These are phyloP conservation scores for Keiferia lycopersicella DNA, from an alignment of 2,888 invertebrate genomes.

Conservation along the genomic window DNA sequence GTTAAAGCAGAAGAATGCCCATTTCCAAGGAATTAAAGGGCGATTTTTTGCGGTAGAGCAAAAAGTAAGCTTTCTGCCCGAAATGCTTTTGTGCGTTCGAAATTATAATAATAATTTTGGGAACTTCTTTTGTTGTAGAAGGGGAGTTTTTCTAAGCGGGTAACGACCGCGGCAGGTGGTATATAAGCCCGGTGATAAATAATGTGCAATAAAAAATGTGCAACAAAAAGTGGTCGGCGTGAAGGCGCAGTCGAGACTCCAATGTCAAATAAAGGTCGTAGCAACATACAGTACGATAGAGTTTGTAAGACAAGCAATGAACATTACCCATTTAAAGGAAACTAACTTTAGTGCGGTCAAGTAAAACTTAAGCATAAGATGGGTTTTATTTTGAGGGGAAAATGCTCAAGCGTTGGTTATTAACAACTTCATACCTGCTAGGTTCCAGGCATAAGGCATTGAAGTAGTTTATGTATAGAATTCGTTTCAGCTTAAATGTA, in stretches of 20 bases:
- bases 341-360: constrained; percentile 27
- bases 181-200: constrained; percentile 66
- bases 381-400: neutral
- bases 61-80: constrained; percentile 64
- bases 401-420: neutral
- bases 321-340: constrained; percentile 23
- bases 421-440: neutral
- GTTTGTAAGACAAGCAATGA: constrained; percentile 16
- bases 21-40: constrained; percentile 61
- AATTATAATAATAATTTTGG: constrained; percentile 78
- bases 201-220: constrained; percentile 63
- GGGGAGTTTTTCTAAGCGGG: constrained; percentile 75
- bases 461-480: neutral
- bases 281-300: constrained; percentile 37
- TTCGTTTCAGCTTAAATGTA: neutral
- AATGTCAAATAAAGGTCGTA: constrained; percentile 77
- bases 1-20: constrained; percentile 57
- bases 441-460: neutral
- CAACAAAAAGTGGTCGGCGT: constrained; percentile 65
- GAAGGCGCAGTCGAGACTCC: constrained; percentile 49
- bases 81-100: constrained; percentile 68
- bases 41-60: constrained; percentile 62
- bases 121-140: constrained; percentile 70
- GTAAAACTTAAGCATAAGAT: constrained; percentile 20
- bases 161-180: constrained; percentile 79